A percentile compares a stretch with the other conserved stretches of the same genome.
Evolutionary conservation across 2,888 invertebrate species (phyloP).

Genomic region (Apamea crenata): DNA sequence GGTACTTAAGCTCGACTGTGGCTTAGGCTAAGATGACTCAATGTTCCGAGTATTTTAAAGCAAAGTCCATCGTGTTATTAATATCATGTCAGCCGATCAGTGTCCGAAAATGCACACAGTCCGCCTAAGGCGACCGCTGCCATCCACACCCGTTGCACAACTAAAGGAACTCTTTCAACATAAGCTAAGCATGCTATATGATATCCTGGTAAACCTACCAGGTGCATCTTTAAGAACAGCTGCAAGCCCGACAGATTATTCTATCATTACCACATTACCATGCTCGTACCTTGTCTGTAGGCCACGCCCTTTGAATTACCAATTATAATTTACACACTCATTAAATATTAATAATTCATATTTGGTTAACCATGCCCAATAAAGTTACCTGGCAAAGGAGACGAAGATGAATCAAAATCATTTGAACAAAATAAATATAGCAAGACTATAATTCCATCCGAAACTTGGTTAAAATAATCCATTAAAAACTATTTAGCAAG

Average conservation of each 20-base stretch:
- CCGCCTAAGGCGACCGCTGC: background rate
- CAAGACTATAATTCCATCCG: background rate
- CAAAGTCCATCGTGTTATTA: background rate
- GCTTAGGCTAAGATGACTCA: background rate
- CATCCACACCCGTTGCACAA: background rate
- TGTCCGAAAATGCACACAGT: background rate
- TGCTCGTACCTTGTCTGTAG: conserved; percentile 34
- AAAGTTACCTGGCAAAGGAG: background rate
- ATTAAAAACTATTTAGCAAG: conserved; percentile 54
- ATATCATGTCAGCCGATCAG: background rate
- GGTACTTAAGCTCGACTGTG: conserved; percentile 4
- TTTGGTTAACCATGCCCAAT: background rate
- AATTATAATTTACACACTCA: conserved; percentile 22
- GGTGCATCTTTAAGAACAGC: conserved; percentile 28
- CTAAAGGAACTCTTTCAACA: background rate
- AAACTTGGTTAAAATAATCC: conserved; percentile 29
- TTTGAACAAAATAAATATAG: background rate
- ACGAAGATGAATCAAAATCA: background rate
- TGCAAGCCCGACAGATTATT: conserved; percentile 30
- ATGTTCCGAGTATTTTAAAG: background rate
- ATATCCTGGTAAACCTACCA: background rate
- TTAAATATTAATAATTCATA: conserved; percentile 17
- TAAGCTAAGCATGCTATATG: background rate
- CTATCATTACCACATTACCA: conserved; percentile 19
- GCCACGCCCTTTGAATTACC: conserved; percentile 21